Conservation (phyloP, 2,888 invertebrate species). For the Drosophila atripex region DNA sequence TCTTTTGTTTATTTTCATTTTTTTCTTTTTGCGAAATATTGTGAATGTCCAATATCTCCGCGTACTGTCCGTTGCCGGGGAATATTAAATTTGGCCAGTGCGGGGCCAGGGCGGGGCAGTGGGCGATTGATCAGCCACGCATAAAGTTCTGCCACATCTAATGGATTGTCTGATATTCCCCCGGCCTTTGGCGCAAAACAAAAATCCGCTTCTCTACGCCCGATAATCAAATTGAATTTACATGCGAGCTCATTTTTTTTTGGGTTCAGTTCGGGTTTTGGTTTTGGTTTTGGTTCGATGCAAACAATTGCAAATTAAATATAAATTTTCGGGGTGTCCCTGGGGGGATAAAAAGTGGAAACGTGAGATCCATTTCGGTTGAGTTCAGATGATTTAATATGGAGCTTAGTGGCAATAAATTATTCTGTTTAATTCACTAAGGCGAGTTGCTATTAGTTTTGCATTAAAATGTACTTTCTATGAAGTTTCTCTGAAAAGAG, state of each 20-base stretch:
- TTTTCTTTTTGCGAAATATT: constrained; percentile 24
- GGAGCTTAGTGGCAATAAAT: constrained; percentile 3
- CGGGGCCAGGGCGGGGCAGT: not conserved
- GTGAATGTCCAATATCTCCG: constrained; percentile 29
- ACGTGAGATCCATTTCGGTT: constrained; percentile 19
- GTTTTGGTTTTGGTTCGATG: constrained; percentile 12
- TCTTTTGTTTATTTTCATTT: constrained; percentile 18
- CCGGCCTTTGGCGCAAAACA: constrained; percentile 10
- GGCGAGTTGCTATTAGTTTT: too few relatives aligned
- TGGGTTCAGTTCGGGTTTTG: constrained; percentile 9
- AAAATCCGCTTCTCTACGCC: constrained; percentile 2
- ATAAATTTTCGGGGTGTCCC: constrained; percentile 22
- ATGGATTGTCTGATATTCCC: constrained; percentile 63
- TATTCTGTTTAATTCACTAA: not conserved
- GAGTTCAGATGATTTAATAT: constrained; percentile 30
- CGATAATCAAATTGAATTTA: constrained; percentile 40
- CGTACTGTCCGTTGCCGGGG: constrained; percentile 47
- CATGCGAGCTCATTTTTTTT: constrained; percentile 24
- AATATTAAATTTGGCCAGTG: constrained; percentile 28
- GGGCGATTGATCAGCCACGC: constrained; percentile 56
- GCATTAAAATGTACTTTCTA: too few relatives aligned
- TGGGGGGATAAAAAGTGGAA: not conserved
- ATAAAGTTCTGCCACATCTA: constrained; percentile 59
- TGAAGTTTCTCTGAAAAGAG: too few relatives aligned
- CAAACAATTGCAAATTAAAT: constrained; percentile 43